Evolutionary conservation across 2,888 invertebrate genomes (phyloP).

Genomic region (Psococerastis gibbosa): DNA sequence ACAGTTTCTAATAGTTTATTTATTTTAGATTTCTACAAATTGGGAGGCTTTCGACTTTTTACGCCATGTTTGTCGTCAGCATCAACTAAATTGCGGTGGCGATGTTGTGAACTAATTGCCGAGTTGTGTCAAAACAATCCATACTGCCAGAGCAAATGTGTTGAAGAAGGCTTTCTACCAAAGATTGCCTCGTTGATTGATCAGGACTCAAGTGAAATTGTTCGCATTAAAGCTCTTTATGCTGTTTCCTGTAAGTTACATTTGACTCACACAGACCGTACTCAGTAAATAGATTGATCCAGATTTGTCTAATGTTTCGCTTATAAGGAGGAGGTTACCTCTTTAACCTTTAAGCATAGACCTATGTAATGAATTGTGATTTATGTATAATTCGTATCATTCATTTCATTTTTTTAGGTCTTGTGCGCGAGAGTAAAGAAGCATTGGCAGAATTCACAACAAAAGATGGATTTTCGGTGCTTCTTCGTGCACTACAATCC

Average conservation of each 20-base stretch:
- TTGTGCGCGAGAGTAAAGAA: constrained; percentile 40
- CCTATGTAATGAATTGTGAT: not conserved
- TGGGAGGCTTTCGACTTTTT: constrained; percentile 62
- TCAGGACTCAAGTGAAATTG: constrained; percentile 32
- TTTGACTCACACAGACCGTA: no score
- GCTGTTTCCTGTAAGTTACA: constrained; percentile 67
- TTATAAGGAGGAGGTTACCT: constrained; percentile 8
- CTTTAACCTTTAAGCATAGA: constrained; percentile 7
- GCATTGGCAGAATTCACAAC: constrained; percentile 39
- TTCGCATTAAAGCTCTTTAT: constrained; percentile 49
- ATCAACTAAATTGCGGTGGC: constrained; percentile 39
- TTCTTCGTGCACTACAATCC: constrained; percentile 38
- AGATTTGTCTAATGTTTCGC: not conserved
- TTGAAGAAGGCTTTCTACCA: constrained; percentile 44
- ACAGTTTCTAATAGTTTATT: not conserved
- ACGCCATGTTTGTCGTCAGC: constrained; percentile 41
- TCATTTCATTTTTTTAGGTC: constrained; percentile 36
- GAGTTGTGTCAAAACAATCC: constrained; percentile 74
- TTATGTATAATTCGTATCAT: no score
- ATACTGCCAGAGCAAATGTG: constrained; percentile 51
- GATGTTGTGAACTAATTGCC: constrained; percentile 49
- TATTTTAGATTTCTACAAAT: constrained; percentile 55
- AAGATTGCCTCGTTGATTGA: constrained; percentile 38
- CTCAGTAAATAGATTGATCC: no score
- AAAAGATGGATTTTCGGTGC: constrained; percentile 42